Percentiles rank a stretch among this genome's conserved stretches.
Conservation (phyloP, 2,797 vertebrate genomes). For the Crenuchus spilurus region DNA sequence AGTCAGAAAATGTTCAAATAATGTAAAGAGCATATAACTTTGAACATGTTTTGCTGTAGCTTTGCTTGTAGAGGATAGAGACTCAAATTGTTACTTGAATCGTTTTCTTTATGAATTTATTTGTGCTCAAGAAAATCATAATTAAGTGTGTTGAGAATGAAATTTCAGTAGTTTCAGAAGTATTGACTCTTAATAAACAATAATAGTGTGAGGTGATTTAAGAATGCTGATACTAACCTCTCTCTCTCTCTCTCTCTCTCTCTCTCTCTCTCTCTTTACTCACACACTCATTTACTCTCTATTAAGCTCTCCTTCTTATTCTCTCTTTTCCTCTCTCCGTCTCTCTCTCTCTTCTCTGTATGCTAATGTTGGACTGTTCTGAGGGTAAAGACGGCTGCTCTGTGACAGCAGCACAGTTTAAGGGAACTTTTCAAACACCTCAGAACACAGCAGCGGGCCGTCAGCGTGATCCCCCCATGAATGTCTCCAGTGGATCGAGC, state of each 20-base stretch:
- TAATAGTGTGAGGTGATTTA: background rate
- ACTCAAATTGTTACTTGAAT: no score
- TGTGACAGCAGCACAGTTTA: slow-evolving; percentile 72
- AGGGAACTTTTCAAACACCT: slow-evolving; percentile 79
- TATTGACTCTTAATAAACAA: background rate
- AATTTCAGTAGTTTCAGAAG: background rate
- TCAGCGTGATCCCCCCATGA: slow-evolving; percentile 72
- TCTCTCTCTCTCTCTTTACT: no score
- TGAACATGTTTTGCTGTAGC: no score
- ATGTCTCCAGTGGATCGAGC: slow-evolving; percentile 72
- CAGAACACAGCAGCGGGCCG: slow-evolving; percentile 69
- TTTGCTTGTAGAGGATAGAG: no score
- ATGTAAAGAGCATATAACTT: no score
- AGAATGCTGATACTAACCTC: background rate
- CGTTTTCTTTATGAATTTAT: no score
- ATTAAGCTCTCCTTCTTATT: no score
- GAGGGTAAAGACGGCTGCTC: slow-evolving; percentile 74
- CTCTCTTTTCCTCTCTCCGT: background rate
- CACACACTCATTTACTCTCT: no score
- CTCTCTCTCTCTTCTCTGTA: slow-evolving; percentile 45
- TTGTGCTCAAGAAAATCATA: no score
- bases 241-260: background rate
- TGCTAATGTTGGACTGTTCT: slow-evolving; percentile 67
- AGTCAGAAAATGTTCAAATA: no score
- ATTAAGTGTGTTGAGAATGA: no score